phyloP scores from a whole-genome alignment of 2,888 invertebrate species.

The Cephus pygmeus region DNA sequence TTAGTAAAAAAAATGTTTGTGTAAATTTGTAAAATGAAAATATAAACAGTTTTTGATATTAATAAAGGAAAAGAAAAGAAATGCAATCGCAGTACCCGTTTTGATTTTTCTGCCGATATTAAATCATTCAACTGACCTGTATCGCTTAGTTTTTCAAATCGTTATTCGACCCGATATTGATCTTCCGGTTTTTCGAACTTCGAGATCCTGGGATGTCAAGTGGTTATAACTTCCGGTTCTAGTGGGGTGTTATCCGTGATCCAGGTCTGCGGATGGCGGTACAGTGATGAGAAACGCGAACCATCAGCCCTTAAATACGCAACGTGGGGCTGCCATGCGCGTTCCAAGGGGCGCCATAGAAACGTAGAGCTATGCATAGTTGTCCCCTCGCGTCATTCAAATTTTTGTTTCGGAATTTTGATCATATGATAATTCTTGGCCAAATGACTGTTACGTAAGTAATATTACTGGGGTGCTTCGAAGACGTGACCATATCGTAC shows the following conservation, averaged over 20 bases:
- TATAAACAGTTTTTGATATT: no score
- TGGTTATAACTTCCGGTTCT: not conserved
- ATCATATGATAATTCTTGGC: constrained; percentile 31
- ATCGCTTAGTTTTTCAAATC: no score
- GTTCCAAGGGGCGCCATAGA: constrained; percentile 45
- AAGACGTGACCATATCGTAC: no score
- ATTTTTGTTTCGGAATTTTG: constrained; percentile 43
- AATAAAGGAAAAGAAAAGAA: no score
- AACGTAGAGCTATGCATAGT: constrained; percentile 27
- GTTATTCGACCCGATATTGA: no score
- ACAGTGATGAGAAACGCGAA: constrained; percentile 54
- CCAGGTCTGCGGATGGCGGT: constrained; percentile 42
- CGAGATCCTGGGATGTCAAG: not conserved
- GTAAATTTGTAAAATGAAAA: no score
- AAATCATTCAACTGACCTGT: no score
- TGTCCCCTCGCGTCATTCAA: constrained; percentile 29
- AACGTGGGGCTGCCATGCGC: constrained; percentile 55
- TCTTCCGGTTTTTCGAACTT: constrained; percentile 16
- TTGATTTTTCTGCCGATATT: no score
- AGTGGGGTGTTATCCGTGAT: constrained; percentile 22
- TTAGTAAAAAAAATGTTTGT: no score
- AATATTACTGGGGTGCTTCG: not conserved
- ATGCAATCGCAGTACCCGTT: no score
- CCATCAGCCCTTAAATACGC: constrained; percentile 61
- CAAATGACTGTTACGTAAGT: constrained; percentile 2